A percentile compares a stretch with the other conserved stretches of the same genome.
phyloP scores from a whole-genome alignment of 2,888 invertebrate genomes.

The Cynaeus angustus region DNA sequence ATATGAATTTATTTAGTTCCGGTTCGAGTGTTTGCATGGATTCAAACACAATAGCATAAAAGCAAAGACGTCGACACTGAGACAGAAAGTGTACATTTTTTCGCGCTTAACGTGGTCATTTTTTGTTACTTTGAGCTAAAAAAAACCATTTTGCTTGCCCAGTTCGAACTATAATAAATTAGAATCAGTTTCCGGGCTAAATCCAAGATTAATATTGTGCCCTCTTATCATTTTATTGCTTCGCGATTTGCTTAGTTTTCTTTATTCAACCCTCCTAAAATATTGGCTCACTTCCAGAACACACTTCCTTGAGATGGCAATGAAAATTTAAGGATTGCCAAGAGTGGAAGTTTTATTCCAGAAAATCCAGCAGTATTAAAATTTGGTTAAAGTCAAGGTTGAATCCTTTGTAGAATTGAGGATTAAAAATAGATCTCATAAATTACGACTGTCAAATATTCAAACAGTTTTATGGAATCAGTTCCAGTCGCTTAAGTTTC shows the following conservation, averaged over 20 bases:
- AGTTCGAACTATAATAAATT: conserved; percentile 31
- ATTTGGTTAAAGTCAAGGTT: conserved; percentile 4
- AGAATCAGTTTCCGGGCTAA: conserved; percentile 23
- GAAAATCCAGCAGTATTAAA: conserved; percentile 3
- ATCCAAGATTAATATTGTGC: conserved; percentile 37
- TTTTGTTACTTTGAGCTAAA: background rate
- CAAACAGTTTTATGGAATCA: conserved; percentile 8
- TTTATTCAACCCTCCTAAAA: conserved; percentile 28
- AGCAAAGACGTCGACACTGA: background rate
- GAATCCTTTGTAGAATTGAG: background rate
- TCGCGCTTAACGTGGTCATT: conserved; percentile 3
- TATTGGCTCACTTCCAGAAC: conserved; percentile 38
- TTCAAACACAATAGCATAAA: too few relatives aligned
- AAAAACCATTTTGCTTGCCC: conserved; percentile 13
- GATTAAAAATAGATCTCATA: too few relatives aligned
- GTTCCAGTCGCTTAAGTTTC: background rate
- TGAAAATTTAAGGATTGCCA: conserved; percentile 31
- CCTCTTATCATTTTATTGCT: conserved; percentile 44
- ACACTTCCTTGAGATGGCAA: conserved; percentile 17
- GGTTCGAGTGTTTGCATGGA: background rate
- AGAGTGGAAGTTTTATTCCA: conserved; percentile 5
- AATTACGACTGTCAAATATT: too few relatives aligned
- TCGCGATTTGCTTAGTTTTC: conserved; percentile 40
- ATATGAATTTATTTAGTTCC: too few relatives aligned
- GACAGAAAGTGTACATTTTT: background rate